Evolutionary conservation across 1,140 invertebrate genomes (phyloP).

Genomic region (Dendroctonus ponderosae): DNA sequence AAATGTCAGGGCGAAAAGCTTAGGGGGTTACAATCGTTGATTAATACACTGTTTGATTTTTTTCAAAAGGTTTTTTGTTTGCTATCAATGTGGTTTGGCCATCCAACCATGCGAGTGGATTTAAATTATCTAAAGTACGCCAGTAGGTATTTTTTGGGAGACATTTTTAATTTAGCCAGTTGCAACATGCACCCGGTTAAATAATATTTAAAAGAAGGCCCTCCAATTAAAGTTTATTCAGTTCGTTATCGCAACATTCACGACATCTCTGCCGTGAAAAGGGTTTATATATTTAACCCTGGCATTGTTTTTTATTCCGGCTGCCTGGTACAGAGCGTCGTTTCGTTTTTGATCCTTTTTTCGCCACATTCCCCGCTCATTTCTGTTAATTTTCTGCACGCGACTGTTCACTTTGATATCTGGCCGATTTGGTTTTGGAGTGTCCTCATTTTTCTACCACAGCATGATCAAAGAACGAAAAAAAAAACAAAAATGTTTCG

Average conservation of each 20-base stretch:
- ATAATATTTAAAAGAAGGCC: slow-evolving; percentile 42
- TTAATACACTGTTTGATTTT: too few species aligned
- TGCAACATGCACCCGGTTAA: slow-evolving; percentile 38
- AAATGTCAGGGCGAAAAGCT: too few species aligned
- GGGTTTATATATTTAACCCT: slow-evolving; percentile 42
- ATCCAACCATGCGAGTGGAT: too few species aligned
- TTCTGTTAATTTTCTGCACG: slow-evolving; percentile 45
- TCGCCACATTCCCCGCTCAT: slow-evolving; percentile 42
- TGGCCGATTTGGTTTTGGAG: not conserved
- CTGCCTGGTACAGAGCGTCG: slow-evolving; percentile 44
- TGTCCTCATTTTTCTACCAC: not conserved
- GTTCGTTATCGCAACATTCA: slow-evolving; percentile 44
- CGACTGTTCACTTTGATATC: slow-evolving; percentile 36
- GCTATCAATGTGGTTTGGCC: too few species aligned
- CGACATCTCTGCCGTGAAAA: slow-evolving; percentile 43
- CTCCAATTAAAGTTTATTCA: slow-evolving; percentile 46
- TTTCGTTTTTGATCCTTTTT: slow-evolving; percentile 43
- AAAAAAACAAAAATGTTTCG: not conserved
- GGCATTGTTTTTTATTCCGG: slow-evolving; percentile 32
- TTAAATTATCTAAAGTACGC: too few species aligned
- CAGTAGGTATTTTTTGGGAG: too few species aligned
- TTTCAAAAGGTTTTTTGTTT: too few species aligned
- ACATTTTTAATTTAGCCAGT: slow-evolving; percentile 38
- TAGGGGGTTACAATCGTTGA: too few species aligned
- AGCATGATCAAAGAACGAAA: not conserved